These are phyloP conservation scores for Mustelus asterias DNA, from an alignment of 2,113 vertebrate species.

Conservation along the genomic window DNA sequence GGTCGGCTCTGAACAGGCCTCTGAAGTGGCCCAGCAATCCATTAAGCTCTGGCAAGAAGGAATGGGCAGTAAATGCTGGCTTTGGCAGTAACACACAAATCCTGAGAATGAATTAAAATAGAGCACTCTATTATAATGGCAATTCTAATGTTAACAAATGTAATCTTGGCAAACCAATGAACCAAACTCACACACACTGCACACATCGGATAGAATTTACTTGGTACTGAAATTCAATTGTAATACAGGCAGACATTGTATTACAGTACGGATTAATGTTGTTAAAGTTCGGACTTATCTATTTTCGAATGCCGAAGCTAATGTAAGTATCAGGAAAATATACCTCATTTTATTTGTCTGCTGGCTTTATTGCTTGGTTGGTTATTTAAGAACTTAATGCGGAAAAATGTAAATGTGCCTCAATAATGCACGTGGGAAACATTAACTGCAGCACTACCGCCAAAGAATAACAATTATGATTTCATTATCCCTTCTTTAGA, in stretches of 20 bases:
- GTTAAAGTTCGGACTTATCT: no score
- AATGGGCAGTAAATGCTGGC: background rate
- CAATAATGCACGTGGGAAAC: background rate
- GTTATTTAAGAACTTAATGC: background rate
- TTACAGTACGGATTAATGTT: background rate
- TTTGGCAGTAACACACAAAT: background rate
- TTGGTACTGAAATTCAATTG: background rate
- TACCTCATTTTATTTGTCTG: background rate
- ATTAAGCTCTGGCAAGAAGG: background rate
- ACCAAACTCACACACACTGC: background rate
- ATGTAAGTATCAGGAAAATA: background rate
- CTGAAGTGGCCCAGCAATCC: background rate
- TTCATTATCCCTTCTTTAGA: background rate
- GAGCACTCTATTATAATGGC: background rate
- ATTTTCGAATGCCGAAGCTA: background rate
- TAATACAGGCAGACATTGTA: background rate
- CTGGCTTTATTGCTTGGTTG: background rate
- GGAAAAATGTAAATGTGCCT: background rate
- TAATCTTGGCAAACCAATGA: background rate
- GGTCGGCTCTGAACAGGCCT: background rate
- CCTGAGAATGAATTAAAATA: background rate
- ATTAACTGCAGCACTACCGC: background rate
- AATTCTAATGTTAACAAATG: background rate
- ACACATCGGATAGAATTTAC: background rate
- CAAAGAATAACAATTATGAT: constrained; percentile 9